Percentiles rank a stretch among this genome's conserved stretches.
These are phyloP conservation scores for Chelon labrosus DNA, from an alignment of 2,797 vertebrate species.

Conservation along the genomic window DNA sequence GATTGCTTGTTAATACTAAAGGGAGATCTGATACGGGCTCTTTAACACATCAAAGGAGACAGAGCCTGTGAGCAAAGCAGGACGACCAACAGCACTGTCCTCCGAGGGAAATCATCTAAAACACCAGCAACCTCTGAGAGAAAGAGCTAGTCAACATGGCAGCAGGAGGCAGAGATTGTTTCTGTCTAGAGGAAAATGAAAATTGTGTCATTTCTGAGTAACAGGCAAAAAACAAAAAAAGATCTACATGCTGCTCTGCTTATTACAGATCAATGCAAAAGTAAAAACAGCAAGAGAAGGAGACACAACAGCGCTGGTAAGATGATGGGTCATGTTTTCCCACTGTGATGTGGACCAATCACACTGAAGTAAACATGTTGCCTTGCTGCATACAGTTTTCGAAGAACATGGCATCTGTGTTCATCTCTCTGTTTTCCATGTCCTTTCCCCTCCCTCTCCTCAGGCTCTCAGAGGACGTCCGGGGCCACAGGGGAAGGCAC, in stretches of 20 bases:
- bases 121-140: constrained; percentile 14
- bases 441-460: constrained; percentile 39
- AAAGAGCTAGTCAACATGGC: constrained; percentile 6
- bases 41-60: constrained; percentile 69
- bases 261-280: background rate
- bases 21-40: constrained; percentile 47
- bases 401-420: constrained; percentile 59
- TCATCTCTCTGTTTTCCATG: constrained; percentile 69
- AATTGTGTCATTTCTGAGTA: constrained; percentile 4
- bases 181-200: constrained; percentile 1
- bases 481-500: constrained; percentile 54
- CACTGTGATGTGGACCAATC: constrained; percentile 67
- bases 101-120: constrained; percentile 33
- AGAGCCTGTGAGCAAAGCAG: constrained; percentile 45
- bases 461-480: constrained; percentile 38
- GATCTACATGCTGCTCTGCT: background rate
- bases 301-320: constrained; percentile 22
- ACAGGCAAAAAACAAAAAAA: background rate
- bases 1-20: constrained; percentile 37
- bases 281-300: constrained; percentile 12
- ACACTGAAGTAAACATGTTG: constrained; percentile 80
- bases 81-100: constrained; percentile 27
- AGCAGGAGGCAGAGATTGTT: constrained; percentile 5
- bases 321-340: constrained; percentile 54
- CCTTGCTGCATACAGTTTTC: constrained; percentile 46